Evolutionary conservation across 1,140 invertebrate genomes (phyloP).

Genomic region (Danaus melanippus): DNA sequence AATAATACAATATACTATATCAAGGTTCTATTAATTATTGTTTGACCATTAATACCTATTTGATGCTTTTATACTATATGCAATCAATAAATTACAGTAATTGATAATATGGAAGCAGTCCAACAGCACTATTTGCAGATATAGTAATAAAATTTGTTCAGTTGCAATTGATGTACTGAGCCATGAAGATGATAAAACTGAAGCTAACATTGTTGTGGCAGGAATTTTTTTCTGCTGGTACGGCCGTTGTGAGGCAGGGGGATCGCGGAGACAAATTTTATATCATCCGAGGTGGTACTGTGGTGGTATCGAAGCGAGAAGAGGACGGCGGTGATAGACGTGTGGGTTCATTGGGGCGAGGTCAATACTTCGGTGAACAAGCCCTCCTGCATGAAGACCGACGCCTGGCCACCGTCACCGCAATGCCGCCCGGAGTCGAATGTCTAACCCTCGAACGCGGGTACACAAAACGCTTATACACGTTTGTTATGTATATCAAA

Average conservation of each 20-base stretch:
- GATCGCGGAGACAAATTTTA: conserved; percentile 96
- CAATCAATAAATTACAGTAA: conserved; percentile 8
- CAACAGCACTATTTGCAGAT: conserved; percentile 2
- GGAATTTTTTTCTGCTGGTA: conserved; percentile 88
- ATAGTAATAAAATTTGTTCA: too few relatives aligned
- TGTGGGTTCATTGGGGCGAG: conserved; percentile 77
- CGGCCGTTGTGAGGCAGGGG: conserved; percentile 93
- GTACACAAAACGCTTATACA: conserved; percentile 52
- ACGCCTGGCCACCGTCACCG: conserved; percentile 90
- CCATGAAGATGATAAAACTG: conserved; percentile 10
- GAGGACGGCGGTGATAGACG: conserved; percentile 74
- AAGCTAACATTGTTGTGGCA: conserved; percentile 35
- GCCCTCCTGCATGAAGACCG: conserved; percentile 86
- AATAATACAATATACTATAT: background rate
- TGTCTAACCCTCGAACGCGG: conserved; percentile 90
- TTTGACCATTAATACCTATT: too few relatives aligned
- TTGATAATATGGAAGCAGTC: conserved; percentile 11
- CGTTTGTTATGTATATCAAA: background rate
- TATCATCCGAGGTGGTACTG: conserved; percentile 93
- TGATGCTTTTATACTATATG: too few relatives aligned
- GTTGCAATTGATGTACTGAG: background rate
- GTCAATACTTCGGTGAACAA: conserved; percentile 86
- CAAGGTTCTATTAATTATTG: too few relatives aligned
- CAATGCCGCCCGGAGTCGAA: conserved; percentile 89
- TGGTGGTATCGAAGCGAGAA: conserved; percentile 80